Evolutionary conservation across 2,888 invertebrate species (phyloP), one percentile per base, ranked within the genome.

Genomic region (Tinea semifulvella): DNA sequence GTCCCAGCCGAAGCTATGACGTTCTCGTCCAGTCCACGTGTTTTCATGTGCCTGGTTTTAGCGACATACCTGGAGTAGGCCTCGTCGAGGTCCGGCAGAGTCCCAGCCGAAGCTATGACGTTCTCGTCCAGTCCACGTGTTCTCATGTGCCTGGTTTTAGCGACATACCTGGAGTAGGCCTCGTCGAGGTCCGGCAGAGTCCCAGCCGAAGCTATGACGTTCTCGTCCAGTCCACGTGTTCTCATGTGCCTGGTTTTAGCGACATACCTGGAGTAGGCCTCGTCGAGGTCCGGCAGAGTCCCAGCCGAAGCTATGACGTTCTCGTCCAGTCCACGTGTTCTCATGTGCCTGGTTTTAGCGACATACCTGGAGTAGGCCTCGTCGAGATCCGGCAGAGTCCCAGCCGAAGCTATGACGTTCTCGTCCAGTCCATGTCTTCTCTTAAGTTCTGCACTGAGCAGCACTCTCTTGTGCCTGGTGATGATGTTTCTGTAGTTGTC

Each of bases 401-500:
- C 95, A 4, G 95, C 92, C 0, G 91, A 87, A 48, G 92, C 89
- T 31, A 96, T 92, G 58, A 89, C 89, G 42, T 88, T 86, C 68
- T 94, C 94, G 57, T 90, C 90, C 42, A 94, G 77, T 50, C 84
- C 82, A 63, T 84, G 86, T 46, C 84, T 83, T 45, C 76, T 81
- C 63, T 88, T 90, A 13, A 90, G 84, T 38, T 92, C 91, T 35
- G 89, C 87, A 14, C 87, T 87, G 40, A 96, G 79, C 44, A 96
- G 71, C 47, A 88, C 84, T 51, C 88, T 84, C 56, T 91, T 88
- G 71, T 96, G 94, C 44, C 89, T 84, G n/a, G 92, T 83, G 52
- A 97, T 90, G 47, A 96, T 89, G 60, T 88, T 89, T 54, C 93
- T 92, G 67, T 96, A 89, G 67, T 94, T 94, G 66, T 94, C 94